These are phyloP conservation scores for Enteromius unitaeniatus DNA, from an alignment of 2,797 vertebrate genomes.

Conservation along the genomic window DNA sequence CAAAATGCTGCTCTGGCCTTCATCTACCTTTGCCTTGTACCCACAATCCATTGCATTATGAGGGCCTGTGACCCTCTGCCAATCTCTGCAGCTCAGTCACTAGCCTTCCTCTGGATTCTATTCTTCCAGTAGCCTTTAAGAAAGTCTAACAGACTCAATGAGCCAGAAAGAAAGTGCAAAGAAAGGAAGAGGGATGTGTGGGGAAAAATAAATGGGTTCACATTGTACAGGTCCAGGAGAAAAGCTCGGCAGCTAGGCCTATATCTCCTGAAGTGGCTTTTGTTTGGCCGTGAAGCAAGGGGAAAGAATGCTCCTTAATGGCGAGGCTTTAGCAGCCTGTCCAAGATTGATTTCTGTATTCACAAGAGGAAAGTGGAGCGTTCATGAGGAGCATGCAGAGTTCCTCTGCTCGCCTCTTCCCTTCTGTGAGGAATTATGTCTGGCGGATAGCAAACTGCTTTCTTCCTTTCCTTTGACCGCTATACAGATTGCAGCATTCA, in stretches of 20 bases:
- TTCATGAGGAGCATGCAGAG: constrained; percentile 98
- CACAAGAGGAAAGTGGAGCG: constrained; percentile 88
- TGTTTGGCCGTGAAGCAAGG: constrained; percentile 86
- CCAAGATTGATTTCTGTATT: constrained; percentile 93
- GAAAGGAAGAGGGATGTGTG: constrained; percentile 69
- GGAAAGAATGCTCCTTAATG: constrained; percentile 87
- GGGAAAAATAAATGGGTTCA: constrained; percentile 79
- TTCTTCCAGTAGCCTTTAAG: constrained; percentile 76
- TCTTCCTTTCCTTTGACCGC: constrained; percentile 62
- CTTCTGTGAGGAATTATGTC: constrained; percentile 71
- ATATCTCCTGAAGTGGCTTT: constrained; percentile 91
- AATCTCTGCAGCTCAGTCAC: constrained; percentile 69
- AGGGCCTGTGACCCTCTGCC: constrained; percentile 68
- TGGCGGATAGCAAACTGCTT: constrained; percentile 61
- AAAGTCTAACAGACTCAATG: constrained; percentile 84
- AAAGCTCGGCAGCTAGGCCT: constrained; percentile 83
- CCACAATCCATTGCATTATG: constrained; percentile 63
- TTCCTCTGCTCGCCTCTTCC: constrained; percentile 66
- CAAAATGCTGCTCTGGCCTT: constrained; percentile 54
- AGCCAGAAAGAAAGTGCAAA: constrained; percentile 81
- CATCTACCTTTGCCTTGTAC: constrained; percentile 60
- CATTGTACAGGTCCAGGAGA: constrained; percentile 80
- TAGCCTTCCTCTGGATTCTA: constrained; percentile 75
- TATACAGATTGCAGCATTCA: constrained; percentile 69
- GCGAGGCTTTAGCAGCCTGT: constrained; percentile 81